Conservation (phyloP, 2,113 vertebrate species). For the Pholis gunnellus region DNA sequence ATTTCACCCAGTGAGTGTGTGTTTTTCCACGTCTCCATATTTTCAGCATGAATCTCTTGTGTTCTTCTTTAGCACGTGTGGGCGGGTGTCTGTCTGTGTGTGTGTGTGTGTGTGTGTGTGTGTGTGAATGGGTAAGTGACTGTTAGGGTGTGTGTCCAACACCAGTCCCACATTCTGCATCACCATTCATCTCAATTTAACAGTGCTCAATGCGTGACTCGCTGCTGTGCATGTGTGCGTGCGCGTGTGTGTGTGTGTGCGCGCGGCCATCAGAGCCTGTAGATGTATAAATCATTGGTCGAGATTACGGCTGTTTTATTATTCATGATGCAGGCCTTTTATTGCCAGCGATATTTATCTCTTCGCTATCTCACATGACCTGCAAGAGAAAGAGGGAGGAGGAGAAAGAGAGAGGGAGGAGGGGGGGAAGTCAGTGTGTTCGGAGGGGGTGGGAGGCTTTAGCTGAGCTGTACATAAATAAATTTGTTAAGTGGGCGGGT, state of each 20-base stretch:
- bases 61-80: slow-evolving; percentile 54
- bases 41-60: slow-evolving; percentile 53
- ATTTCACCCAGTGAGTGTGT: slow-evolving; percentile 15
- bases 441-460: slow-evolving; percentile 57
- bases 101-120: slow-evolving; percentile 11
- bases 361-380: slow-evolving; percentile 75
- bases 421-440: slow-evolving; percentile 40
- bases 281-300: slow-evolving; percentile 85
- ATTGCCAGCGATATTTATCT: slow-evolving; percentile 86
- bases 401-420: slow-evolving; percentile 9
- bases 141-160: slow-evolving; percentile 58
- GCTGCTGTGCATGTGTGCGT: slow-evolving; percentile 56
- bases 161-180: slow-evolving; percentile 64
- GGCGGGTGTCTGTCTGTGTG: slow-evolving; percentile 44
- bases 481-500: slow-evolving; percentile 77
- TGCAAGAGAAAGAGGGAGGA: slow-evolving; percentile 59
- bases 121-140: slow-evolving; percentile 50
- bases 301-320: slow-evolving; percentile 87
- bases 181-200: slow-evolving; percentile 86
- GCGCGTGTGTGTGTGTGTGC: slow-evolving; percentile 67
- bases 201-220: slow-evolving; percentile 72
- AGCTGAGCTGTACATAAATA: slow-evolving; percentile 75
- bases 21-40: slow-evolving; percentile 57
- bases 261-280: slow-evolving; percentile 77
- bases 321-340: slow-evolving; percentile 87